Evolutionary conservation across 2,888 invertebrate genomes (phyloP).

Genomic region (Fragum whitleyi): DNA sequence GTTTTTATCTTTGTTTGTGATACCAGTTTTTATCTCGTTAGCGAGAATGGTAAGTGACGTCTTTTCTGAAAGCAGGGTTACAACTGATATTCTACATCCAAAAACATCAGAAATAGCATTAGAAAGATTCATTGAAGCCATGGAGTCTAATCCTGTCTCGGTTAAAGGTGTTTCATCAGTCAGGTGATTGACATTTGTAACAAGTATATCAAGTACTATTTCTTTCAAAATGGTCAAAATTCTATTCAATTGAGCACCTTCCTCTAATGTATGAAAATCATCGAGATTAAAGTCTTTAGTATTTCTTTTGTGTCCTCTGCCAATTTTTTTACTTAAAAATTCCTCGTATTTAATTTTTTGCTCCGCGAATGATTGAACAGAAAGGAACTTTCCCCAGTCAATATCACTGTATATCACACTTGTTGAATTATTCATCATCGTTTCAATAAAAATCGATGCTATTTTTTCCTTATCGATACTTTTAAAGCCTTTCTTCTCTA

Average conservation of each 20-base stretch:
- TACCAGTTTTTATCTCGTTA: constrained; percentile 29
- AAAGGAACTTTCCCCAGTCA: constrained; percentile 45
- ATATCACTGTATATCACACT: constrained; percentile 59
- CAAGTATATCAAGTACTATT: not conserved
- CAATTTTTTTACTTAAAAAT: not conserved
- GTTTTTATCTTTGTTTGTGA: not conserved
- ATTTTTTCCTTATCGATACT: constrained; percentile 25
- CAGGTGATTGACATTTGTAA: not conserved
- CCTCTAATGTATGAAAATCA: not conserved
- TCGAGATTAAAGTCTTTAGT: not conserved
- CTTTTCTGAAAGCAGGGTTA: constrained; percentile 43
- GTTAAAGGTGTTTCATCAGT: not conserved
- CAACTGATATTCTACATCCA: constrained; percentile 48
- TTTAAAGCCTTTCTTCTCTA: constrained; percentile 28
- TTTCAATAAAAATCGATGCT: constrained; percentile 50
- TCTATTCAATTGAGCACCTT: not conserved
- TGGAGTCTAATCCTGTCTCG: constrained; percentile 17
- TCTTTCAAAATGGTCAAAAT: not conserved
- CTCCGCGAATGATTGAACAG: not conserved
- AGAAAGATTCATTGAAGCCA: constrained; percentile 18
- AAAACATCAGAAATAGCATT: constrained; percentile 22
- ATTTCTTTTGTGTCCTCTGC: not conserved
- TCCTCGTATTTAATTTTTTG: not conserved
- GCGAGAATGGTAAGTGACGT: constrained; percentile 37
- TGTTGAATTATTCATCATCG: constrained; percentile 54